A percentile compares a stretch with the other conserved stretches of the same genome.
phyloP scores from a whole-genome alignment of 2,797 vertebrate genomes.

The Acestrorhynchus altus region DNA sequence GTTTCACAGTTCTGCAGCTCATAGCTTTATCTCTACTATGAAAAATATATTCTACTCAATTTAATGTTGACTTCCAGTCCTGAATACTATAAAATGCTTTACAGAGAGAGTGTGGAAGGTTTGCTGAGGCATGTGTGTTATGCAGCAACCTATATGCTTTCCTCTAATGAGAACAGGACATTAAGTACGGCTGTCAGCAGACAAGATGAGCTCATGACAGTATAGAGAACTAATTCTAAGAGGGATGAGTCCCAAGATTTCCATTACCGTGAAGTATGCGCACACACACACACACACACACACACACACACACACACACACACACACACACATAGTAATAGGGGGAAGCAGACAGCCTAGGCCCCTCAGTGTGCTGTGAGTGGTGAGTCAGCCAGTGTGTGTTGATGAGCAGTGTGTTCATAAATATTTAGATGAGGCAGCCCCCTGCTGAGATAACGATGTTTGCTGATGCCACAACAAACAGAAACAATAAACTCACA shows the following conservation, averaged over 20 bases:
- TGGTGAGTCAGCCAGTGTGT: slow-evolving; percentile 46
- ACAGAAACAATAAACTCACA: slow-evolving; percentile 58
- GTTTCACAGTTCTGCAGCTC: not conserved
- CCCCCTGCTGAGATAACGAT: slow-evolving; percentile 59
- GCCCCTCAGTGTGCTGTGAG: slow-evolving; percentile 26
- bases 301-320: slow-evolving; percentile 24
- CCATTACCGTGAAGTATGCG: slow-evolving; percentile 17
- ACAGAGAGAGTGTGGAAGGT: slow-evolving; percentile 1
- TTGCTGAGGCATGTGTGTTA: slow-evolving; percentile 2
- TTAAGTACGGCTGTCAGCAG: slow-evolving; percentile 22
- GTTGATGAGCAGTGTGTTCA: slow-evolving; percentile 48
- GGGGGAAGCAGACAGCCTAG: not conserved
- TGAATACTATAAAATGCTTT: not conserved
- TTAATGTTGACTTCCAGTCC: slow-evolving; percentile 7
- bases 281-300: slow-evolving; percentile 36
- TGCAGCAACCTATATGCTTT: not conserved
- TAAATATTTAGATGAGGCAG: slow-evolving; percentile 57
- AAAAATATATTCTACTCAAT: not conserved
- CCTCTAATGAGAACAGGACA: slow-evolving; percentile 21
- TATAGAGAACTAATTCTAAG: slow-evolving; percentile 22
- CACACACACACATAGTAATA: slow-evolving; percentile 22
- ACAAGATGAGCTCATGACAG: slow-evolving; percentile 28
- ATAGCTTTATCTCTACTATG: not conserved
- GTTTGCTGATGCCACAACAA: slow-evolving; percentile 58
- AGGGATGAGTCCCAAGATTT: slow-evolving; percentile 21